Base-by-base conservation (phyloP, 2,113 vertebrate species). In the Ictalurus punctatus region DNA sequence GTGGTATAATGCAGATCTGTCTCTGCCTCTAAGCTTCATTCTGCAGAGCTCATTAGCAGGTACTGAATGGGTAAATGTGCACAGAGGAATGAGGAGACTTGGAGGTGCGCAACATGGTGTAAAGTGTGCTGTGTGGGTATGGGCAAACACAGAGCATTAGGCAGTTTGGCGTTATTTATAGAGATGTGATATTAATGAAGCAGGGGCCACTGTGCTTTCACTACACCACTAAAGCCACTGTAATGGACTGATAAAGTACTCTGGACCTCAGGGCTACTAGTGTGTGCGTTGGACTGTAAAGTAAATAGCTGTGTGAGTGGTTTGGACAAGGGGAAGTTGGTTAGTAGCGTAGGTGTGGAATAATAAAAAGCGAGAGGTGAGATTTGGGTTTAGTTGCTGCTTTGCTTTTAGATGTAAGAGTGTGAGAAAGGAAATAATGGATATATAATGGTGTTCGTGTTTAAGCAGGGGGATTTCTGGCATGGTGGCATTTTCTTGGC, bases 401-500 rank as follows among this genome's bases (percentile, higher is more conserved):
- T 61, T 54, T 61, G 34, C 30, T 83, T 52, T 58, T 14, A 40
- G 48, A n/a, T n/a, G 44, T 21, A 19, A n/a, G 48, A 65, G 27
- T 80, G 16, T 80, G 61, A 56, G 34, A 71, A 67, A 34, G 54
- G 17, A 25, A 83, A 48, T 56, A 12, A 63, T 48, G 19, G 1
- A 58, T 73, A 59, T 44, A 82, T 71, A 71, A 74, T 34, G 10
- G 34, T 73, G 65, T 81, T 81, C 14, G 10, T 88, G 44, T 86
- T 52, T 23, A 87, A 48, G 74, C 54, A 67, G 74, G 25, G 76
- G 86, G 76, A 86, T 87, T 91, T 87, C 54, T 65, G 87, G 87
- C 69, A 73, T 80, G 54, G 21, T 52, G 83, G 37, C 89, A 69
- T 87, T 92, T 89, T 89, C 86, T 90, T 92, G 91, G 88, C 90